phyloP scores from a whole-genome alignment of 2,113 vertebrate genomes.

The Leuciscus idus region DNA sequence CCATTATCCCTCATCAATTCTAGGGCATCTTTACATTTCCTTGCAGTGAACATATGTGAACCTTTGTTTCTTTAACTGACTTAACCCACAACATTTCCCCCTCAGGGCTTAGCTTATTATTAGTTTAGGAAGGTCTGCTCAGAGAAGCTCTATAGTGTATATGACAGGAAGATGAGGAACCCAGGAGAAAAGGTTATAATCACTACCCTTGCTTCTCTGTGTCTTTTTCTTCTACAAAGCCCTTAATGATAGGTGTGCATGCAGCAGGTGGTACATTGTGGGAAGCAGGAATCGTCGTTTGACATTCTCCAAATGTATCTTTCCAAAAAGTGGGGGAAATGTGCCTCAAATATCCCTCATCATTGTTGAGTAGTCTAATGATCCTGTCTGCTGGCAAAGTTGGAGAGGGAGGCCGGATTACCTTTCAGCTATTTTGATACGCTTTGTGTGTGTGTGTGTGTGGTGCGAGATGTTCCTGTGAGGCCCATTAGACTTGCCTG shows the following conservation, averaged over 20 bases:
- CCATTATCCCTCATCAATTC: not conserved
- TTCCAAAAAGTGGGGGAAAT: constrained; percentile 32
- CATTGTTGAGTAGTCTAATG: constrained; percentile 41
- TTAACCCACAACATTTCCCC: not conserved
- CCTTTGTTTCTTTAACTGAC: not conserved
- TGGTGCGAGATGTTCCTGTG: not conserved
- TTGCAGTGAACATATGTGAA: not conserved
- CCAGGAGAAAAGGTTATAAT: constrained; percentile 16
- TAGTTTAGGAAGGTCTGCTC: not conserved
- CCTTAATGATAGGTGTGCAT: constrained; percentile 31
- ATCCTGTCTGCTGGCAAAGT: constrained; percentile 28
- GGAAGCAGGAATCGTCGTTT: not conserved
- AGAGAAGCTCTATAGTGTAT: not conserved
- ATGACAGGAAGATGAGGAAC: constrained; percentile 10
- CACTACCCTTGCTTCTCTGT: not conserved
- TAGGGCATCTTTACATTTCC: not conserved
- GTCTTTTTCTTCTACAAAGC: constrained; percentile 13
- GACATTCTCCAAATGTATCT: constrained; percentile 31
- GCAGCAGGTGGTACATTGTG: not conserved
- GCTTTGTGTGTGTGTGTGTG: not conserved
- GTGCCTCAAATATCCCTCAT: constrained; percentile 41
- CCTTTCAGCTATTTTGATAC: constrained; percentile 48
- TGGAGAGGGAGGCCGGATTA: constrained; percentile 21
- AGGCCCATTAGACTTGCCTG: not conserved
- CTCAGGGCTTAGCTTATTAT: not conserved